A percentile compares a stretch with the other conserved stretches of the same genome.
Evolutionary conservation across 2,797 vertebrate species (phyloP).

Genomic region (Phoeniculus purpureus): DNA sequence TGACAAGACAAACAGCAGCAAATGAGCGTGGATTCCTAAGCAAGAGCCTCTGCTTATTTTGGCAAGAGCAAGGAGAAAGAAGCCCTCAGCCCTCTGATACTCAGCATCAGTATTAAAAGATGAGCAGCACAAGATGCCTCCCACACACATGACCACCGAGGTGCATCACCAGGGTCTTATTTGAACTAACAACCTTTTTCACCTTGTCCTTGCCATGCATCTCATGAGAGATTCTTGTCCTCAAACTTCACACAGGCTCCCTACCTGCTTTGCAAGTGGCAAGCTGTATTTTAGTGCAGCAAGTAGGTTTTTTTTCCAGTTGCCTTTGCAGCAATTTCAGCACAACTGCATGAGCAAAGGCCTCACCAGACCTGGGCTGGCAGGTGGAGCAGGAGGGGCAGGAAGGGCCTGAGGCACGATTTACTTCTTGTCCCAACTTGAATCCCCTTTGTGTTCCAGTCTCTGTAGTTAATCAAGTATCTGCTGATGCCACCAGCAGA

Average conservation of each 20-base stretch:
- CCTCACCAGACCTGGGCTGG: neutral
- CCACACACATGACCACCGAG: fast-evolving
- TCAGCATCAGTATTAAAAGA: neutral
- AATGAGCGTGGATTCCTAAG: neutral
- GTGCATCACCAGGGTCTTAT: neutral
- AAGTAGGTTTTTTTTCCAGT: neutral
- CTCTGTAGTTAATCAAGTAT: slow-evolving; percentile 54
- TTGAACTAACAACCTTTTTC: neutral
- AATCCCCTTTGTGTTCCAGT: slow-evolving; percentile 5
- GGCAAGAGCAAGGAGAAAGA: neutral
- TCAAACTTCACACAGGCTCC: neutral
- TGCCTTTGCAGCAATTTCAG: slow-evolving; percentile 24
- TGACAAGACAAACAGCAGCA: neutral
- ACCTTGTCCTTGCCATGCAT: neutral
- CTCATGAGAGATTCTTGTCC: neutral
- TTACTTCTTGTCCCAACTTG: slow-evolving; percentile 6
- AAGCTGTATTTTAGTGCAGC: neutral
- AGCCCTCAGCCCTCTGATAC: neutral
- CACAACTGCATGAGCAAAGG: neutral
- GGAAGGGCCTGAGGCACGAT: neutral
- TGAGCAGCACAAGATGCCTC: neutral
- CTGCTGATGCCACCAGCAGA: neutral
- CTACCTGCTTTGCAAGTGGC: neutral
- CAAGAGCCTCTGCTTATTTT: neutral
- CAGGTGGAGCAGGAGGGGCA: neutral